phyloP scores from a whole-genome alignment of 2,113 vertebrate species.

The Ciconia maguari region DNA sequence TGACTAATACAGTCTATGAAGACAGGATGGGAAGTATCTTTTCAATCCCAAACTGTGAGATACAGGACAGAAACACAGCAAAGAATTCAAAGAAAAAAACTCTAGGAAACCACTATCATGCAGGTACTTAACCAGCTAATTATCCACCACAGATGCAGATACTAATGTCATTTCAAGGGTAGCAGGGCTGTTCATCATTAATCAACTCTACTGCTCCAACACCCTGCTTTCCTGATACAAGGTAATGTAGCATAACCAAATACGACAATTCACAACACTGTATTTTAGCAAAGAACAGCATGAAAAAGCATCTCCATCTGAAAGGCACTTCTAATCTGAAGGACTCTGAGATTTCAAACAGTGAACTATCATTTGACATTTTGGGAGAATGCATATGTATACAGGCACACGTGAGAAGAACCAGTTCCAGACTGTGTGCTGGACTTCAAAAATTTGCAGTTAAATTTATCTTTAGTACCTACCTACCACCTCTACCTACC shows the following conservation, averaged over 20 bases:
- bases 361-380: not conserved
- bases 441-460: not conserved
- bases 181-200: not conserved
- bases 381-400: not conserved
- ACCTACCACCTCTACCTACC: not conserved
- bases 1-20: not conserved
- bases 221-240: no score
- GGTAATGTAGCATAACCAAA: not conserved
- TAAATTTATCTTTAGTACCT: not conserved
- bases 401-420: not conserved
- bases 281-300: not conserved
- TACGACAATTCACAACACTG: not conserved
- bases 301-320: not conserved
- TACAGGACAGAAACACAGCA: not conserved
- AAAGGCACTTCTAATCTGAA: not conserved
- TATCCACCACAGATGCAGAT: not conserved
- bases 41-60: not conserved
- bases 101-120: not conserved
- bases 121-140: not conserved
- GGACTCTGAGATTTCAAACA: not conserved
- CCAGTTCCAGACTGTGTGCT: rapidly evolving
- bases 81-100: not conserved
- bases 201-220: not conserved
- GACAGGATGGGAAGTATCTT: not conserved
- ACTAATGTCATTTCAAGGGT: not conserved